Conservation (phyloP, 2,888 invertebrate species). For the Ectemnius cavifrons region DNA sequence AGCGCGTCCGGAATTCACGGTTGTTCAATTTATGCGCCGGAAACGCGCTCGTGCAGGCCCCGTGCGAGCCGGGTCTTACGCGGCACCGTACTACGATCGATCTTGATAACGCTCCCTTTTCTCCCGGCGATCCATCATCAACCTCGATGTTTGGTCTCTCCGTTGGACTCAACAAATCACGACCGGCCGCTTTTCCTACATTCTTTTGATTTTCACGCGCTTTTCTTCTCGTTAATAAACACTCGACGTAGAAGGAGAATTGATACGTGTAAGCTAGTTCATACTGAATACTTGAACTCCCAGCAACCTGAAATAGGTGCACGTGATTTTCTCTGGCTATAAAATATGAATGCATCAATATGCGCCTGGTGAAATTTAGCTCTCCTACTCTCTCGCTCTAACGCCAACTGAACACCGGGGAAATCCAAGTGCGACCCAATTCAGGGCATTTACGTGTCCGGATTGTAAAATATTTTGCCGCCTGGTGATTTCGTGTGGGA, state of each 20-base stretch:
- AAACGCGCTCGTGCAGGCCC: conserved; percentile 37
- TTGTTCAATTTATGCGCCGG: conserved; percentile 64
- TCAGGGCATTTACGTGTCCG: not conserved
- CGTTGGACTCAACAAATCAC: conserved; percentile 49
- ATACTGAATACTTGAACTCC: too few relatives aligned
- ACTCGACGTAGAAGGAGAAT: too few relatives aligned
- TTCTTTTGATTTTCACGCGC: too few relatives aligned
- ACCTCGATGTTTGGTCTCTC: conserved; percentile 35
- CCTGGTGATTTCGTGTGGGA: too few relatives aligned
- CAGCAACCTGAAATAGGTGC: not conserved
- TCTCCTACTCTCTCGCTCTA: conserved; percentile 21
- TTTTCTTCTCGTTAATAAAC: too few relatives aligned
- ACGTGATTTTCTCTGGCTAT: not conserved
- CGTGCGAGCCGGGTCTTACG: conserved; percentile 46
- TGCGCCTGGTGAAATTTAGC: too few relatives aligned
- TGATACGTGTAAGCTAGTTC: too few relatives aligned
- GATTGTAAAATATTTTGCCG: too few relatives aligned
- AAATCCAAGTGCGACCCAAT: conserved; percentile 2
- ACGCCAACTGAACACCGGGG: not conserved
- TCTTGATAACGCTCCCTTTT: conserved; percentile 47
- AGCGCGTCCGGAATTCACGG: conserved; percentile 53
- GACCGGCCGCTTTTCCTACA: not conserved
- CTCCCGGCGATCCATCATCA: conserved; percentile 52
- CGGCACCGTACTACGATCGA: conserved; percentile 33
- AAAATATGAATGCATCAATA: too few relatives aligned